phyloP scores from a whole-genome alignment of 2,113 vertebrate genomes.

The Ammospiza nelsoni region DNA sequence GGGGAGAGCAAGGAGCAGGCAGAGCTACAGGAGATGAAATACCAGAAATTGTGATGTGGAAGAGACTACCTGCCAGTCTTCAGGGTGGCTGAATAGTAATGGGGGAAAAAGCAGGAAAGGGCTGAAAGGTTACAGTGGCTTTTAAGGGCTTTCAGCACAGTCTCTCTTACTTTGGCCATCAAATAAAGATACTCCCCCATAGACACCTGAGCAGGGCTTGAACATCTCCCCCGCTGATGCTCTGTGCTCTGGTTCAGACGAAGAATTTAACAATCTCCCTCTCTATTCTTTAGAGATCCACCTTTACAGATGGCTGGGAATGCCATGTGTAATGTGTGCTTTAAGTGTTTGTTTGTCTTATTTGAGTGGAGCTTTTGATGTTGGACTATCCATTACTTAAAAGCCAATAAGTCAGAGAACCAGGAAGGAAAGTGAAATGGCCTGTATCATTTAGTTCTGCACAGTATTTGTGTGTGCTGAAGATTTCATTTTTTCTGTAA shows the following conservation, averaged over 20 bases:
- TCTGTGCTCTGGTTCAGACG: neutral
- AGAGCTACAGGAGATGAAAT: neutral
- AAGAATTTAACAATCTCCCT: neutral
- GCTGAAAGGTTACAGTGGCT: neutral
- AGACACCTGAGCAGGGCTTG: neutral
- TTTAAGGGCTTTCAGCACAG: neutral
- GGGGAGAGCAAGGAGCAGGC: neutral
- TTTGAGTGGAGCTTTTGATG: neutral
- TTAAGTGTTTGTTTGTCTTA: conserved; percentile 33
- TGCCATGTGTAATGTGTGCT: neutral
- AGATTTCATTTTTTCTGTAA: conserved; percentile 27
- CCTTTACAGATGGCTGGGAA: neutral
- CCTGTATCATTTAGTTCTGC: conserved; percentile 12
- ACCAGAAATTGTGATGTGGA: neutral
- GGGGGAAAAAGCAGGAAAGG: neutral
- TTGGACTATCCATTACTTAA: conserved; percentile 23
- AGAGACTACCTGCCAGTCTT: neutral
- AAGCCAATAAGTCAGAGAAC: neutral
- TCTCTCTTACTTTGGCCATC: neutral
- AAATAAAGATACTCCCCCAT: neutral
- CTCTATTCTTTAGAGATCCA: neutral
- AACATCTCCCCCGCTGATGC: neutral
- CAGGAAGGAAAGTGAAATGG: conserved; percentile 33
- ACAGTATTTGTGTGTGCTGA: neutral
- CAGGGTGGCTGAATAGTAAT: neutral